These are phyloP conservation scores for Drosophila lacteicornis DNA, from an alignment of 1,140 invertebrate genomes.

Conservation along the genomic window DNA sequence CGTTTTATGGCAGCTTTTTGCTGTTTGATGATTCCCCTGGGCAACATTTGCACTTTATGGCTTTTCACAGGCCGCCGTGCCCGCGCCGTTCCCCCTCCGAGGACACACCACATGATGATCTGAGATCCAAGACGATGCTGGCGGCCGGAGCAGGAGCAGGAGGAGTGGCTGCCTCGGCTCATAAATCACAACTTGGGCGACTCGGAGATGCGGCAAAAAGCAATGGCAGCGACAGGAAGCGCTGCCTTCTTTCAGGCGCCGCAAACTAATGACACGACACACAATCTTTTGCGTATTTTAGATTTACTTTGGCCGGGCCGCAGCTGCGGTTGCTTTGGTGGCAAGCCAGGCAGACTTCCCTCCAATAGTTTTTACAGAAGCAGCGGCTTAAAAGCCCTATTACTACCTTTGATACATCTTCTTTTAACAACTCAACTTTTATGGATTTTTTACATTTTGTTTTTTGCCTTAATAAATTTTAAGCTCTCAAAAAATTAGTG, in stretches of 20 bases:
- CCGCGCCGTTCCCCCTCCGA: background rate
- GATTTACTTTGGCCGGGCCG: conserved; percentile 29
- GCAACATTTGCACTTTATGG: conserved; percentile 80
- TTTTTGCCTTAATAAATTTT: no score
- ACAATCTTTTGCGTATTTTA: conserved; percentile 45
- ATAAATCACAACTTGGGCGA: conserved; percentile 66
- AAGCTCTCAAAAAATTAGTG: no score
- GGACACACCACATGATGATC: conserved; percentile 44
- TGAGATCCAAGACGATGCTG: background rate
- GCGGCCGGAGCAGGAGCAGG: conserved; percentile 7
- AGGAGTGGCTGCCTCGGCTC: conserved; percentile 45
- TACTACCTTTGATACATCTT: no score
- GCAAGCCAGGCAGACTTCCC: background rate
- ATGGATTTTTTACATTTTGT: no score
- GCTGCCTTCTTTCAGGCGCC: conserved; percentile 29
- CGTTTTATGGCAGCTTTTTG: conserved; percentile 77
- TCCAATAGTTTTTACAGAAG: background rate
- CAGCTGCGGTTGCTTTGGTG: conserved; percentile 13
- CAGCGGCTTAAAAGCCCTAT: no score
- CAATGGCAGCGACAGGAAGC: conserved; percentile 13
- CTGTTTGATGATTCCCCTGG: conserved; percentile 76
- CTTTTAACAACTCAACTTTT: no score
- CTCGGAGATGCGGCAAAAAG: conserved; percentile 14
- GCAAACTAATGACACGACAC: conserved; percentile 42
- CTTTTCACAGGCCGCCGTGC: conserved; percentile 62